phyloP scores from a whole-genome alignment of 2,113 vertebrate genomes.

The Hylia prasina region DNA sequence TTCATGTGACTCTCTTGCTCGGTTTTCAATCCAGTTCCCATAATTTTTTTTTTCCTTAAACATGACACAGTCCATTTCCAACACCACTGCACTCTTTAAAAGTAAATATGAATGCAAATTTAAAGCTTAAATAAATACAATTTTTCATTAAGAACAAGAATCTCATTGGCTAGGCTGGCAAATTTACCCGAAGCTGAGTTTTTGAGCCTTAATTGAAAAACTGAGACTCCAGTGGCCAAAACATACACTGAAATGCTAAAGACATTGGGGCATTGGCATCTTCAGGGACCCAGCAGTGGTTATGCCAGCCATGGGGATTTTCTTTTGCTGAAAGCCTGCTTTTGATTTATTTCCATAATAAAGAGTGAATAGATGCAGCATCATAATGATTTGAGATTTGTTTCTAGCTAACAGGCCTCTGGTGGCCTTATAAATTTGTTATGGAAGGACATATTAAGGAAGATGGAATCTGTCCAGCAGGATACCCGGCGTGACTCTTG shows the following conservation, averaged over 20 bases:
- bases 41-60: not conserved
- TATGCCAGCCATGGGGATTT: conserved; percentile 21
- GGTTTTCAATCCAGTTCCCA: not conserved
- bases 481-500: not conserved
- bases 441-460: conserved; percentile 25
- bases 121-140: conserved; percentile 64
- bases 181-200: conserved; percentile 54
- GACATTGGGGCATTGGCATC: conserved; percentile 63
- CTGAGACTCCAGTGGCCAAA: conserved; percentile 68
- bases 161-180: conserved; percentile 70
- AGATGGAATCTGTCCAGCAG: conserved; percentile 41
- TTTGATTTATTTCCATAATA: conserved; percentile 72
- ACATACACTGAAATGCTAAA: conserved; percentile 73
- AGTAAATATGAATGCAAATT: conserved; percentile 45
- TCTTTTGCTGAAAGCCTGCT: conserved; percentile 58
- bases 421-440: conserved; percentile 48
- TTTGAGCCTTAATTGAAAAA: conserved; percentile 75
- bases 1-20: not conserved
- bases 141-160: conserved; percentile 67
- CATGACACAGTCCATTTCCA: not conserved
- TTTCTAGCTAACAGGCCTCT: conserved; percentile 42
- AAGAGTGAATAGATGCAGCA: conserved; percentile 29
- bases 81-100: not conserved
- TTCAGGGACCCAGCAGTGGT: conserved; percentile 30
- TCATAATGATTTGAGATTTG: conserved; percentile 49